A percentile compares a stretch with the other conserved stretches of the same genome.
Conservation (phyloP, 2,797 vertebrate genomes). For the Labroides dimidiatus region DNA sequence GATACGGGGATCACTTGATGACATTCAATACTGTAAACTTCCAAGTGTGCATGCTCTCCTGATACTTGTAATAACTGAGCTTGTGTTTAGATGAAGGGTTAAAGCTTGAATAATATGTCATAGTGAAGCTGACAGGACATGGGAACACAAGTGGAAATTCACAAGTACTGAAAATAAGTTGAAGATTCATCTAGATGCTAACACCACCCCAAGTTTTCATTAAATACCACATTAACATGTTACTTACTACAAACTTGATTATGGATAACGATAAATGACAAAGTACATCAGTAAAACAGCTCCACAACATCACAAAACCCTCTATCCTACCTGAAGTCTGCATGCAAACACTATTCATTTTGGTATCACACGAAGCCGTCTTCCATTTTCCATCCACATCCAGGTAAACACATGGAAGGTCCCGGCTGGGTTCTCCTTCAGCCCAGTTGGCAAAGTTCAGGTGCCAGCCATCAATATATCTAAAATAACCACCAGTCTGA, state of each 20-base stretch:
- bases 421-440: constrained; percentile 83
- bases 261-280: background rate
- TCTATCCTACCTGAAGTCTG: constrained; percentile 82
- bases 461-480: constrained; percentile 90
- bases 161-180: no score
- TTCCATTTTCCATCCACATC: constrained; percentile 88
- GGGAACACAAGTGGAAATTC: no score
- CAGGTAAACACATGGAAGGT: constrained; percentile 88
- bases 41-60: background rate
- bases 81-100: no score
- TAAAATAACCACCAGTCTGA: constrained; percentile 87
- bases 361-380: constrained; percentile 88
- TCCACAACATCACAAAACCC: background rate
- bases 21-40: background rate
- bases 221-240: no score
- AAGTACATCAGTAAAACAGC: background rate
- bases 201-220: no score
- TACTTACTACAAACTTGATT: background rate
- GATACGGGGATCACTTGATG: background rate
- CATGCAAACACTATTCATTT: constrained; percentile 89
- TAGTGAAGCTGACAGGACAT: no score
- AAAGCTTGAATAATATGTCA: no score
- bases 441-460: constrained; percentile 88
- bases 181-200: no score
- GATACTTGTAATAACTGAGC: no score